A percentile compares a stretch with the other conserved stretches of the same genome.
These are phyloP conservation scores for Artemia sp. DNA, from an alignment of 2,888 invertebrate species.

Conservation along the genomic window DNA sequence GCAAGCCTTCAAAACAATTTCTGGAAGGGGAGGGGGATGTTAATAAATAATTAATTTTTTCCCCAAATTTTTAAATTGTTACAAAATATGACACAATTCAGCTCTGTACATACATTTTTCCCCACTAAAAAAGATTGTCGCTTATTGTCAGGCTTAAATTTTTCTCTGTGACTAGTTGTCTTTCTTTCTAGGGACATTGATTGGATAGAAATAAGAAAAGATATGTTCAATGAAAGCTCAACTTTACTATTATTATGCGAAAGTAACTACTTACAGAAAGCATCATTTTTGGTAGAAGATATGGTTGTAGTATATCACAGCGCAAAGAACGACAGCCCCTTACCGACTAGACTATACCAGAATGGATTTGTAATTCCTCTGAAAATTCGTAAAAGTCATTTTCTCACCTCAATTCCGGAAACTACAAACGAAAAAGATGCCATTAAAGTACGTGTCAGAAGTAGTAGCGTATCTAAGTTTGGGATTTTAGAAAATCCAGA, in stretches of 20 bases:
- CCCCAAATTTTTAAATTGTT: too few relatives aligned
- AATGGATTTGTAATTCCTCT: slow-evolving; percentile 9
- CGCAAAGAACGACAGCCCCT: slow-evolving; percentile 1
- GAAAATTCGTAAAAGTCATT: neutral
- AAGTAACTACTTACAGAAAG: slow-evolving; percentile 2
- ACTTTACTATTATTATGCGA: neutral
- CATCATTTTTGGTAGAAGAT: neutral
- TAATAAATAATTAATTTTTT: too few relatives aligned
- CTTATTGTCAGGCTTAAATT: too few relatives aligned
- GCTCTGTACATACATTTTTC: too few relatives aligned
- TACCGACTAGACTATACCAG: neutral
- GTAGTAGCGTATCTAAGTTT: neutral
- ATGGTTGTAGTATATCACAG: neutral
- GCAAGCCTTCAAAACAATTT: too few relatives aligned
- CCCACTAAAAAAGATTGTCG: too few relatives aligned
- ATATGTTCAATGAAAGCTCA: neutral
- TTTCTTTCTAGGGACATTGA: slow-evolving; percentile 8
- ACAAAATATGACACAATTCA: too few relatives aligned
- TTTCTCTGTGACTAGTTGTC: too few relatives aligned
- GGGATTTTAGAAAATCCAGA: slow-evolving; percentile 2
- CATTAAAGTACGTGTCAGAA: neutral
- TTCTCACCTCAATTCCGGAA: neutral
- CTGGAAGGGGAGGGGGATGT: too few relatives aligned
- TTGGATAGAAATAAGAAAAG: slow-evolving; percentile 4
- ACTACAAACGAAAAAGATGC: neutral